Evolutionary conservation across 1,140 invertebrate genomes (phyloP), one percentile per base, ranked within the genome.

Genomic region (Drosophila teissieri): DNA sequence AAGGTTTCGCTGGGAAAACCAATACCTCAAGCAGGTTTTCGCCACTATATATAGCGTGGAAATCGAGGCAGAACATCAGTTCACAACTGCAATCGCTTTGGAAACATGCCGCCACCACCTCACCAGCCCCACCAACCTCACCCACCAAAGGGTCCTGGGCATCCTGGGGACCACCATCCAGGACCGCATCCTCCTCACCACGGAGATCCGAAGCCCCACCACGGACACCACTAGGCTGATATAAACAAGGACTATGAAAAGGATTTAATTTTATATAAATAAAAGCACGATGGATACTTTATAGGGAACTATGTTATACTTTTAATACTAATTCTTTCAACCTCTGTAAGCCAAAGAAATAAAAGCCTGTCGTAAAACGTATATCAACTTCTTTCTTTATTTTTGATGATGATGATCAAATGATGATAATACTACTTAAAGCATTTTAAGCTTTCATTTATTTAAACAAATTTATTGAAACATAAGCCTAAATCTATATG

Each of bases 111-210:
- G 11, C 72, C 70, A 56, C 70, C 57, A 19, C 68, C 68, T 4
- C 69, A 73, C 4, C 72, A 73, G n/a, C 72, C 68, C 0, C 68
- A 69, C 51, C 39, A 34, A 0, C 45, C 45, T 3, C 22, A 48
- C 31, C 68, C 68, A 31, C 69, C 69, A 4, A 65, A 68, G 10
- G 64, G 61, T 17, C 69, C 69, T 31, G 53, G 11, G 1, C 69
- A 73, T 60, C 69, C 54, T 34, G 69, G 67, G 4, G 65, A 70
- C 24, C 69, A 73, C 34, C 65, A 73, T 34, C 69, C 62, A 19
- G 44, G 19, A 0, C 62, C 69, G 12, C 69, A 73, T 39, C 67
- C 44, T 11, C 69, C 69, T 0, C 69, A 73, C 6, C 69, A 73
- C 3, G 64, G 22, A 10, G 39, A 51, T 1, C 69, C 34, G 1